phyloP scores from a whole-genome alignment of 2,113 vertebrate genomes.

The Leuciscus idus region DNA sequence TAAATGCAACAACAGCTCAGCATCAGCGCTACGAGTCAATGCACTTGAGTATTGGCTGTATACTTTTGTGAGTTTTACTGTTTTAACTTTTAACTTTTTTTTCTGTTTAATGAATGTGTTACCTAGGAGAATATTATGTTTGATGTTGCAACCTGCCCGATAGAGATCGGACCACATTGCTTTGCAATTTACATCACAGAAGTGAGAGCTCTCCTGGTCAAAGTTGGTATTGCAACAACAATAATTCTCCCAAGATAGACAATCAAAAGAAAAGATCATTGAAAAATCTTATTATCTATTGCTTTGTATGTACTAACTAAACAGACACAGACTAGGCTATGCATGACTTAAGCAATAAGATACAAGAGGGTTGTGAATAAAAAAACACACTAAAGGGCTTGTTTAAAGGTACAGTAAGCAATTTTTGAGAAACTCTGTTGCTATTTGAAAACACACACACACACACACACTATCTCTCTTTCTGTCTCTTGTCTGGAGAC shows the following conservation, averaged over 20 bases:
- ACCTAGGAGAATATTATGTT: background rate
- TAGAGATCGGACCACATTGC: background rate
- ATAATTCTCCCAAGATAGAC: background rate
- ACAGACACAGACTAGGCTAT: background rate
- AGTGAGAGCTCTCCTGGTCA: conserved; percentile 6
- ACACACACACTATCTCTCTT: too few species aligned
- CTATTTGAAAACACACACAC: too few species aligned
- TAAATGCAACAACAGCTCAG: conserved; percentile 7
- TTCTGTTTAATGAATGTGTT: background rate
- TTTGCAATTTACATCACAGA: background rate
- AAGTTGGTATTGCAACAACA: background rate
- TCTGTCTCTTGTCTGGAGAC: too few species aligned
- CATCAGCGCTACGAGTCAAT: background rate
- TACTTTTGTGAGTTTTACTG: background rate
- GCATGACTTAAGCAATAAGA: background rate
- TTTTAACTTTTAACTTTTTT: background rate
- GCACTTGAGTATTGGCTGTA: background rate
- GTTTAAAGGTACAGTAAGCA: too few species aligned
- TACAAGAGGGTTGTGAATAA: background rate
- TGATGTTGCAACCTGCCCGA: background rate
- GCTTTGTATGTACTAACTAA: background rate
- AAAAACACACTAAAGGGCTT: background rate
- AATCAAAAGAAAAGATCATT: background rate
- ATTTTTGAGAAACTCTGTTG: too few species aligned
- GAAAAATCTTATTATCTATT: background rate